Evolutionary conservation across 2,113 vertebrate species (phyloP).

Genomic region (Tupaia tana): DNA sequence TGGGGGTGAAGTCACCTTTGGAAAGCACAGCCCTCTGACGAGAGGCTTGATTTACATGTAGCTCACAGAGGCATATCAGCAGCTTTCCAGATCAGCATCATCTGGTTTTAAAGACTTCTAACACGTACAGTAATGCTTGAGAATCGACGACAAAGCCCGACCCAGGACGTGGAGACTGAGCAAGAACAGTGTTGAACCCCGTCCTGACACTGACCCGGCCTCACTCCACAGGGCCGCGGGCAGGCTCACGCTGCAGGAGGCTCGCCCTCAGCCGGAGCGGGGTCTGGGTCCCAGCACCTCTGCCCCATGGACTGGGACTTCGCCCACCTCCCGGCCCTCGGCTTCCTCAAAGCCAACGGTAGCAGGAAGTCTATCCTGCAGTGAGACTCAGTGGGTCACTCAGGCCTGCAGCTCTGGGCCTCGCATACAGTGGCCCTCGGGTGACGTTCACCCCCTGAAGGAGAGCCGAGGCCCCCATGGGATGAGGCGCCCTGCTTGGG

Average conservation of each 20-base stretch:
- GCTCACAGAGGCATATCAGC: not conserved
- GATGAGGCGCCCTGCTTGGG: too few species aligned
- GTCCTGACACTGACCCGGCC: too few species aligned
- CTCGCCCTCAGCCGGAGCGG: too few species aligned
- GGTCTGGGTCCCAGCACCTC: too few species aligned
- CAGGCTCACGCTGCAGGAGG: too few species aligned
- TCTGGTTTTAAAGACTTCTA: not conserved
- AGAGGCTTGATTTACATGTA: not conserved
- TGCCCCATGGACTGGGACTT: too few species aligned
- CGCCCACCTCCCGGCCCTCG: too few species aligned
- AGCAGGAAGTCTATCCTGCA: not conserved
- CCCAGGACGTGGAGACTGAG: not conserved
- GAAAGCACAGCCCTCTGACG: not conserved
- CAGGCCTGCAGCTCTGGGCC: not conserved
- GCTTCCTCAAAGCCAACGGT: too few species aligned
- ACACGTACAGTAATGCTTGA: not conserved
- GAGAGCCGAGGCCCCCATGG: too few species aligned
- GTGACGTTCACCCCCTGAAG: accelerated
- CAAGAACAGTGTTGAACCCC: not conserved
- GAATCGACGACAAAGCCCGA: not conserved
- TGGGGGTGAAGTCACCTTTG: not conserved
- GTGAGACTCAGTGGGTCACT: too few species aligned
- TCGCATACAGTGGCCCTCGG: not conserved
- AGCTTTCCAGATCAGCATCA: not conserved
- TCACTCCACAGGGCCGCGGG: too few species aligned